Base-by-base conservation (phyloP, 92 coral and sea anemone species). In the Diadumene lineata region DNA sequence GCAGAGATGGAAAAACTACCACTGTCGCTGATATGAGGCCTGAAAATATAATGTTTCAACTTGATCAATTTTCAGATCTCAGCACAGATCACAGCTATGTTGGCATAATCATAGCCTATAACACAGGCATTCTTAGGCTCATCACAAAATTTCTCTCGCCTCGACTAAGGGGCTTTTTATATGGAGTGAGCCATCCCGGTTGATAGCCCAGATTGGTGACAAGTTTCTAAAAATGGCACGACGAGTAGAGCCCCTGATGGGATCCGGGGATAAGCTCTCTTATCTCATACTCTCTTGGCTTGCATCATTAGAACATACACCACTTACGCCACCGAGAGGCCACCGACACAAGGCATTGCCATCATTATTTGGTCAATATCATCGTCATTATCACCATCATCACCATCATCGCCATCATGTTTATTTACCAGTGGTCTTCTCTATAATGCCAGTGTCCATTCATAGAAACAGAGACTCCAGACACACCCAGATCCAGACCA, bases 371-470 rank as follows among this genome's bases (percentile, higher is more conserved):
- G 2, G 19, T 53, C 60, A 53, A 53, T 15, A 15, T 53, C 60
- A 21, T 53, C 60, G n/a, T 53, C 60, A 53, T 15, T 15, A 21
- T 15, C 60, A 21, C 60, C 21, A 15, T 15, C 24, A 15, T 23
- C 60, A 53, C 24, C n/a, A 53, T 7, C 34, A 17, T 27, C 30
- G 15, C 0, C 23, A 29, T 25, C 0, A 34, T 55, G 83, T n/a
- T 16, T 43, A 16, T 16, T 53, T 50, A 94, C 98, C 98, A 94
- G 68, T 84, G 91, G 25, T 79, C 90, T 66, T 80, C 75, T 2
- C 96, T 74, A 80, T 94, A 94, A 78, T 92, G 92, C 98, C 98
- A 94, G 84, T 94, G 51, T 44, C 98, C 98, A 50, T 74, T 84
- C 86, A 92, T 67, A 19, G 83, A 55, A 1, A 88, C 78, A 34